phyloP scores from a whole-genome alignment of 2,113 vertebrate species.

The Paracanthobrama guichenoti region DNA sequence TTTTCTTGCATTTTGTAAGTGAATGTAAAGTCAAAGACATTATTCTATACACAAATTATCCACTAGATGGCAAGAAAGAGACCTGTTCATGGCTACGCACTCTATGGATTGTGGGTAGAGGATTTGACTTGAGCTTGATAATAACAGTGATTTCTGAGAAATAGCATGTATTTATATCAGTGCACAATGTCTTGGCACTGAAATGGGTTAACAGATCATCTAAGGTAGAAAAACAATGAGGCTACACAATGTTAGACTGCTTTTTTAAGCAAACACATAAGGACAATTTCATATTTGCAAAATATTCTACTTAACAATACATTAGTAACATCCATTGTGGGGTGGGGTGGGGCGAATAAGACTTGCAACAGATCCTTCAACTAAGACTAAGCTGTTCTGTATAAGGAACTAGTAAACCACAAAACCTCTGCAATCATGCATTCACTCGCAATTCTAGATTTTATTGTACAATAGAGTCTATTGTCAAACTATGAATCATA shows the following conservation, averaged over 20 bases:
- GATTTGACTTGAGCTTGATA: constrained; percentile 26
- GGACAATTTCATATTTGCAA: background rate
- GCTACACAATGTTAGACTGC: background rate
- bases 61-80: constrained; percentile 35
- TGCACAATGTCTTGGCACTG: background rate
- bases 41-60: background rate
- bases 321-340: background rate
- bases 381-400: background rate
- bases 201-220: background rate
- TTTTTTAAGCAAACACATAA: background rate
- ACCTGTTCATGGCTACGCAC: background rate
- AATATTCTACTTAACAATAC: background rate
- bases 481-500: background rate
- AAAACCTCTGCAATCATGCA: background rate
- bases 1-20: background rate
- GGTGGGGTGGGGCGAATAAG: too few species aligned
- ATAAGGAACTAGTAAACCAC: constrained; percentile 11
- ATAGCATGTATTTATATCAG: background rate
- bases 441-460: background rate
- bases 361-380: background rate
- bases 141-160: constrained; percentile 20
- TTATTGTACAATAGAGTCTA: background rate
- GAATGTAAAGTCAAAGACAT: background rate
- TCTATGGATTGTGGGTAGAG: background rate
- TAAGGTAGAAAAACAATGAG: background rate